Base-by-base conservation (phyloP, 2,888 invertebrate species). In the Epinotia demarniana region DNA sequence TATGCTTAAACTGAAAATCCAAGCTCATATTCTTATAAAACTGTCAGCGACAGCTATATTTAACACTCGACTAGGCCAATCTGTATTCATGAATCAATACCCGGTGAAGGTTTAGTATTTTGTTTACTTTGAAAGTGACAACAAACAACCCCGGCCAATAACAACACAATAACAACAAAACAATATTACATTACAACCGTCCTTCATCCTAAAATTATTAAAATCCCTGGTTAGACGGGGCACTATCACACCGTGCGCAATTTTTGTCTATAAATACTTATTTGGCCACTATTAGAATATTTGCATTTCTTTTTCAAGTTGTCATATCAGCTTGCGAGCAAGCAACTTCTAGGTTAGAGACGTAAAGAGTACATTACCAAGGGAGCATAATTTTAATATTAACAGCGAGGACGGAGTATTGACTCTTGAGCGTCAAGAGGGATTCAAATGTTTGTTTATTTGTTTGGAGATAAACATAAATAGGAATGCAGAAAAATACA, bases 101-200 rank as follows among this genome's bases (percentile, higher is more conserved):
- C 66, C 70, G 53, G 70, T 39, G 18, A 60, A 53, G 70, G 64
- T 70, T 75, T 58, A 75, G 64, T 71, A 66, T 71, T 75, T 75
- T 75, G 75, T 75, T 75, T 75, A 75, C 75, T 70, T 66, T 18
- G 23, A n/a, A 53, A 75, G 70, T 66, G 70, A 18, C 70, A 70
- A 75, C 75, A 75, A 75, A 75, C 75, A 75, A 75, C 53, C 27
- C 70, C 12, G 27, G 39, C 60, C 73, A 55, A 70, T 71, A 75
- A 75, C 74, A 74, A 70, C 75, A 75, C 46, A 66, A 75, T 75
- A 75, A 71, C 75, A 75, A 53, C 66, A 71, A 73, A 75, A 60
- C 70, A 71, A 75, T 74, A 74, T 74, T 69, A 74, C 58, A 49
- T 46, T 63, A 43, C 13, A 58, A 55, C 27, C 57, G 57, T 39